A percentile compares a stretch with the other conserved stretches of the same genome.
phyloP scores from a whole-genome alignment of 2,113 vertebrate genomes.

The Peromyscus leucopus region DNA sequence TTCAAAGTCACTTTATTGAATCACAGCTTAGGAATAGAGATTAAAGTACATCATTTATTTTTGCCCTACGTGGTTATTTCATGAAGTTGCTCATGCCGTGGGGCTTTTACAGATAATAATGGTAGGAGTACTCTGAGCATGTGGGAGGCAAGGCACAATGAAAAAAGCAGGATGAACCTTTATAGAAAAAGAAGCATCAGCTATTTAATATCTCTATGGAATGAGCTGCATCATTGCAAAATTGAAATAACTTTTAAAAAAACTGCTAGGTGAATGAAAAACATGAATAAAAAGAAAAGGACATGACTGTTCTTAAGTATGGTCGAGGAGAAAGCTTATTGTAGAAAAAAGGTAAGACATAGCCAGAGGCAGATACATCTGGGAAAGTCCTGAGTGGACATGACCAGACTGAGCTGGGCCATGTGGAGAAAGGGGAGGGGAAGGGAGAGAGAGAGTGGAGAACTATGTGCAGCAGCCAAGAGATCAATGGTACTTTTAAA shows the following conservation, averaged over 20 bases:
- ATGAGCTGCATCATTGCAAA: background rate
- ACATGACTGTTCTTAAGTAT: no score
- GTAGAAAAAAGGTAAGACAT: background rate
- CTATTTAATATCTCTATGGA: background rate
- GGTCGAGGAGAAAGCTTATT: background rate
- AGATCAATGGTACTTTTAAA: background rate
- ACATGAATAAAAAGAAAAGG: background rate
- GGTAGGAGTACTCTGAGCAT: background rate
- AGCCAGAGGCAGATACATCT: background rate
- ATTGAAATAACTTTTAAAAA: background rate
- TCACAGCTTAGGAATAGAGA: background rate
- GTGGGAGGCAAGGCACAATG: background rate
- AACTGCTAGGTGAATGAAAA: background rate
- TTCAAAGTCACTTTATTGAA: conserved; percentile 18
- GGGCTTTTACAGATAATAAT: background rate
- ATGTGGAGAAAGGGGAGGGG: background rate
- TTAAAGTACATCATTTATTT: background rate
- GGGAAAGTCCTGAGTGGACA: background rate
- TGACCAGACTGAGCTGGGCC: background rate
- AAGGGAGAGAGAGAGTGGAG: background rate
- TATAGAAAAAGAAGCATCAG: background rate
- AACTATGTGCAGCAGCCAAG: background rate
- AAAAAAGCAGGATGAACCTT: background rate
- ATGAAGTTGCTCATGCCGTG: background rate
- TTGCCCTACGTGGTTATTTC: background rate